Conservation (phyloP, 2,888 invertebrate genomes). For the Mimumesa dahlbomi region DNA sequence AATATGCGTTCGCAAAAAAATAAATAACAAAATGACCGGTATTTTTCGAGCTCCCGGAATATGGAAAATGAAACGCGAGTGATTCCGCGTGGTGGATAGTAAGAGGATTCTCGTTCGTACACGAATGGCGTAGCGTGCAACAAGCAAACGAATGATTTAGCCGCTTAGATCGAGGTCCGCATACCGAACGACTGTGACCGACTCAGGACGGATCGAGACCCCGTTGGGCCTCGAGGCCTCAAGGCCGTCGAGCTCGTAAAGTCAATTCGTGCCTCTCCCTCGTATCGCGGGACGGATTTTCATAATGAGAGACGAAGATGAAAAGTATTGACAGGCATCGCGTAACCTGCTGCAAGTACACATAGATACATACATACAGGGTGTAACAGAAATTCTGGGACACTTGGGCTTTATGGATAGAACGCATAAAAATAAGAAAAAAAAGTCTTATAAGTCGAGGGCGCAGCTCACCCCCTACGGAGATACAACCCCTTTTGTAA, state of each 20-base stretch:
- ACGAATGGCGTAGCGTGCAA: slow-evolving; percentile 56
- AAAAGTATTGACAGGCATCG: slow-evolving; percentile 18
- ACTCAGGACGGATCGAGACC: slow-evolving; percentile 64
- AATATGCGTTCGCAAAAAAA: too few relatives aligned
- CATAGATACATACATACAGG: too few relatives aligned
- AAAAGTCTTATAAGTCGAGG: too few relatives aligned
- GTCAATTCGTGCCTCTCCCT: slow-evolving; percentile 63
- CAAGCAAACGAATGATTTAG: slow-evolving; percentile 62
- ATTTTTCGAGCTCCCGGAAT: too few relatives aligned
- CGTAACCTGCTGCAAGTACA: slow-evolving; percentile 39
- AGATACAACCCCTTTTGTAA: too few relatives aligned
- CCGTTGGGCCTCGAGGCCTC: slow-evolving; percentile 63
- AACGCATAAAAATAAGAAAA: too few relatives aligned
- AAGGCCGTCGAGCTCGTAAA: slow-evolving; percentile 67
- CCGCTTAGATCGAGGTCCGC: slow-evolving; percentile 67
- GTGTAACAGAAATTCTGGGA: too few relatives aligned
- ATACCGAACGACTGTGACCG: slow-evolving; percentile 68
- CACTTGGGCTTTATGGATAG: too few relatives aligned
- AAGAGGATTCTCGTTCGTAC: slow-evolving; percentile 51
- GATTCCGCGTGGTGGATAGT: slow-evolving; percentile 1
- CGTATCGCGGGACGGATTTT: slow-evolving; percentile 53
- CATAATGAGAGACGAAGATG: slow-evolving; percentile 49
- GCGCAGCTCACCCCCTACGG: too few relatives aligned
- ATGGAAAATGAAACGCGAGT: background rate
- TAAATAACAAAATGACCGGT: too few relatives aligned